Evolutionary conservation across 2,797 vertebrate species (phyloP).

Genomic region (Chloroceryle amazona): DNA sequence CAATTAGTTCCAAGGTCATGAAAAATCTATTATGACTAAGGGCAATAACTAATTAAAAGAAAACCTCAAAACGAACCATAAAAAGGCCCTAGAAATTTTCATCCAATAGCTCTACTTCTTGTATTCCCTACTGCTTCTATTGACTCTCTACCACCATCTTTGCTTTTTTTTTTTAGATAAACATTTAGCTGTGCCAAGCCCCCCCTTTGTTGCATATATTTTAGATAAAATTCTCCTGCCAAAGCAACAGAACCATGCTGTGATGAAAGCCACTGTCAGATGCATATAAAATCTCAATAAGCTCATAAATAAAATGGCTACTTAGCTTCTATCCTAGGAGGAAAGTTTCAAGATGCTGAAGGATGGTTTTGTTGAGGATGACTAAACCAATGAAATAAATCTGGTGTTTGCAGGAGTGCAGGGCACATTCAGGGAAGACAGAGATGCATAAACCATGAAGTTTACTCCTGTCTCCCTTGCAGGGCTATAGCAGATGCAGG

Average conservation of each 20-base stretch:
- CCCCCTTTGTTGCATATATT: background rate
- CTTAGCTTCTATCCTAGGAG: background rate
- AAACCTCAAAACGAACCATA: background rate
- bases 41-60: background rate
- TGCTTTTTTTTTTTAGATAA: background rate
- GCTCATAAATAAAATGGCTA: constrained; percentile 11
- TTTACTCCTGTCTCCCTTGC: background rate
- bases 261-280: background rate
- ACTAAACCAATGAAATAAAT: constrained; percentile 25
- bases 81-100: background rate
- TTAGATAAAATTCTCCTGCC: background rate
- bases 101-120: background rate
- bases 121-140: background rate
- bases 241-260: background rate
- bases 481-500: background rate
- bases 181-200: background rate
- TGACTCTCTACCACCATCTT: background rate
- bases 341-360: background rate
- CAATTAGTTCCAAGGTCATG: background rate
- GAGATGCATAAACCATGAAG: background rate
- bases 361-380: background rate
- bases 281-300: background rate
- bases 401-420: background rate
- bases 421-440: background rate
- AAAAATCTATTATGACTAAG: constrained; percentile 2